Evolutionary conservation across 2,797 vertebrate genomes (phyloP).

Genomic region (Eulemur mongoz): DNA sequence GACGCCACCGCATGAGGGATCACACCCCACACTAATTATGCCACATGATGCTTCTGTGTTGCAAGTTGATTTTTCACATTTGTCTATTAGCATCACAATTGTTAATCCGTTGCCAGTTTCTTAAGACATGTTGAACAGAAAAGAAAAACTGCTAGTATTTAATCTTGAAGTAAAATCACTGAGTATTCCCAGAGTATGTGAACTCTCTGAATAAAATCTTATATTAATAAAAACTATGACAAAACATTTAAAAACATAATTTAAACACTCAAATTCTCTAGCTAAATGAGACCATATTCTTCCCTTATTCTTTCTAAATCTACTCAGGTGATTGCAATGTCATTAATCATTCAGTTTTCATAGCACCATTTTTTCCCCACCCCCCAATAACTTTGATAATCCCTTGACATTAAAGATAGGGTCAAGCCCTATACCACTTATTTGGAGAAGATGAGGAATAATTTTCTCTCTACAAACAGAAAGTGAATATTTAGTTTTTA

Average conservation of each 20-base stretch:
- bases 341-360: not conserved
- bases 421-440: not conserved
- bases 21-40: slow-evolving; percentile 49
- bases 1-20: not conserved
- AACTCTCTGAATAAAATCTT: not conserved
- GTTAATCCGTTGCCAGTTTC: slow-evolving; percentile 58
- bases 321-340: not conserved
- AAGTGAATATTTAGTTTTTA: not conserved
- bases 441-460: not conserved
- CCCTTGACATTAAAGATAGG: not conserved
- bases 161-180: slow-evolving; percentile 24
- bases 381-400: not conserved
- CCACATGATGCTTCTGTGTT: not conserved
- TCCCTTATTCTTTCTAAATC: not conserved
- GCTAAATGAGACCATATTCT: not conserved
- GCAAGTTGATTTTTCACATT: slow-evolving; percentile 67
- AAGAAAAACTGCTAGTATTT: not conserved
- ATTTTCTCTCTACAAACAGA: slow-evolving; percentile 2
- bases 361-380: not conserved
- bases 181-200: not conserved
- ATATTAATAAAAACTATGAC: not conserved
- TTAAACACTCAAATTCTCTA: not conserved
- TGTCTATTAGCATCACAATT: slow-evolving; percentile 53
- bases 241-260: not conserved
- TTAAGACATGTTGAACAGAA: not conserved